Evolutionary conservation across 2,888 invertebrate species (phyloP).

Genomic region (Oscheius myriophilus): DNA sequence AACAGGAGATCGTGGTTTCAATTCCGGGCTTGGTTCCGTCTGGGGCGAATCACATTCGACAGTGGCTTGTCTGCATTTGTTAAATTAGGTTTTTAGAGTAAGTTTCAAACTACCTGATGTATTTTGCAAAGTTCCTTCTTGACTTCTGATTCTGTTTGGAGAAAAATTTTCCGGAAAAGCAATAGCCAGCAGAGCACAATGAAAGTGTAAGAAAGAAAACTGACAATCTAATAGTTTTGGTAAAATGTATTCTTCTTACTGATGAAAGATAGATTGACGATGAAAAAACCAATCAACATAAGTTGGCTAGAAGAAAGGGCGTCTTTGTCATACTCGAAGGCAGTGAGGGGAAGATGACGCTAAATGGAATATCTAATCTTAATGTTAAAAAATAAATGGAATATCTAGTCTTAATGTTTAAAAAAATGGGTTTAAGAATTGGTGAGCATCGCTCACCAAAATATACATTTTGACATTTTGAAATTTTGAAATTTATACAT

Average conservation of each 20-base stretch:
- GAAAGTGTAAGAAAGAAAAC: slow-evolving; percentile 49
- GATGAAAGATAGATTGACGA: slow-evolving; percentile 43
- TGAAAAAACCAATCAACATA: slow-evolving; percentile 51
- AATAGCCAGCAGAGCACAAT: slow-evolving; percentile 45
- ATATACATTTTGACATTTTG: no score
- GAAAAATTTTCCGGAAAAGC: slow-evolving; percentile 33
- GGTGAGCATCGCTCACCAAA: no score
- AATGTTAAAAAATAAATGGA: background rate
- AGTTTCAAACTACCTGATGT: slow-evolving; percentile 33
- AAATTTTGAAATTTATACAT: no score
- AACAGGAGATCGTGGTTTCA: background rate
- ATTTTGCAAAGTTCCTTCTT: slow-evolving; percentile 40
- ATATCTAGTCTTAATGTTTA: no score
- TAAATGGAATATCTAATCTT: slow-evolving; percentile 1
- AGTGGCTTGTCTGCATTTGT: slow-evolving; percentile 13
- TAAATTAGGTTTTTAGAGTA: background rate
- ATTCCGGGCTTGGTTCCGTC: background rate
- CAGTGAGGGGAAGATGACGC: slow-evolving; percentile 6
- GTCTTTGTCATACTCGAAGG: slow-evolving; percentile 39
- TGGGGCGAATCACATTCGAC: background rate
- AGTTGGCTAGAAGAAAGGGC: slow-evolving; percentile 46
- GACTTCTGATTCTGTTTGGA: slow-evolving; percentile 36
- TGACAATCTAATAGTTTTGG: slow-evolving; percentile 13
- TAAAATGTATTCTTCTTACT: no score
- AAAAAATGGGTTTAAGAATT: no score